A percentile compares a stretch with the other conserved stretches of the same genome.
These are phyloP conservation scores for Lutjanus campechanus DNA, from an alignment of 2,797 vertebrate species.

Conservation along the genomic window DNA sequence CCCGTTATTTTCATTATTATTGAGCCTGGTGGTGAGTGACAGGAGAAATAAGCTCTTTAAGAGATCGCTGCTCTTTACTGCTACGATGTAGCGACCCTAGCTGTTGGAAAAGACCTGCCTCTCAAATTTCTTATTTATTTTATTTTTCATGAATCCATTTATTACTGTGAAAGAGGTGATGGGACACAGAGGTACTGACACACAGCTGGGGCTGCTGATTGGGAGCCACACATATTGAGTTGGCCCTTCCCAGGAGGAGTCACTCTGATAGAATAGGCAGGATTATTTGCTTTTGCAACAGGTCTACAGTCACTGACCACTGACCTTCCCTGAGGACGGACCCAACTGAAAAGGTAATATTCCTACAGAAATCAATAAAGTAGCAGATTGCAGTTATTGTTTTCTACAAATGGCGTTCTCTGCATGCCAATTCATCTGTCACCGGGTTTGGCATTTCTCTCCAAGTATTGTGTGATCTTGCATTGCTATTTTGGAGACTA, in stretches of 20 bases:
- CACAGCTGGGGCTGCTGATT: constrained; percentile 1
- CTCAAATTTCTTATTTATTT: not conserved
- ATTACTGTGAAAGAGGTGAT: constrained; percentile 11
- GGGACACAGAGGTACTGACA: not conserved
- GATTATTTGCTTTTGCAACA: constrained; percentile 46
- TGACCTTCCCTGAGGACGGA: constrained; percentile 36
- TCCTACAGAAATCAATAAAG: constrained; percentile 43
- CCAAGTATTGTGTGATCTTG: constrained; percentile 22
- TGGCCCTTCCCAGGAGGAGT: constrained; percentile 10
- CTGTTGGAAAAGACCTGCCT: not conserved
- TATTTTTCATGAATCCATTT: not conserved
- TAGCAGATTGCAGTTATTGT: constrained; percentile 8
- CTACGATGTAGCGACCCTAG: not conserved
- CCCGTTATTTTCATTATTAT: constrained; percentile 4
- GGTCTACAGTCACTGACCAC: constrained; percentile 39
- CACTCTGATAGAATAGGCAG: constrained; percentile 16
- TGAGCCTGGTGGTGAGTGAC: constrained; percentile 10
- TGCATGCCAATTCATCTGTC: constrained; percentile 28
- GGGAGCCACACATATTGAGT: constrained; percentile 21
- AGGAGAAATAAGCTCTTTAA: constrained; percentile 21
- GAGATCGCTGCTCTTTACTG: not conserved
- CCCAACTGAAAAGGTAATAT: constrained; percentile 21
- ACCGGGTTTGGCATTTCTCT: constrained; percentile 6
- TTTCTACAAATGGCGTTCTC: constrained; percentile 17
- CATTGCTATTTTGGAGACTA: constrained; percentile 41